Evolutionary conservation across 2,113 vertebrate genomes (phyloP).

Genomic region (Cephalopterus ornatus): DNA sequence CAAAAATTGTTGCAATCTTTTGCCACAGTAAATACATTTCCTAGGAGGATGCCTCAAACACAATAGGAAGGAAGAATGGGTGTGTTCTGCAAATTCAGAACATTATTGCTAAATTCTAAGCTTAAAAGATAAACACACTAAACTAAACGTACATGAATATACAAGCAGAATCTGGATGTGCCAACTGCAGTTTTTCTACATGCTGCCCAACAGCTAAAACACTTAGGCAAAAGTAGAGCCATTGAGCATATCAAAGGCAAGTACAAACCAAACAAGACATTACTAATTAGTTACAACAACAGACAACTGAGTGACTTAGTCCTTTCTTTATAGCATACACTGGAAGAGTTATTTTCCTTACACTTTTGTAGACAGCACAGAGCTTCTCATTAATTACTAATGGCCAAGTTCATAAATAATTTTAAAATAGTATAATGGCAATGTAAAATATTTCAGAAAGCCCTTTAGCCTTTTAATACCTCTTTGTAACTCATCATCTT

Average conservation of each 20-base stretch:
- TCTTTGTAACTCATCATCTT: neutral
- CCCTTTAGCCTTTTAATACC: neutral
- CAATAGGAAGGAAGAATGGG: neutral
- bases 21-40: neutral
- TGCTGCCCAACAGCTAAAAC: neutral
- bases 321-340: neutral
- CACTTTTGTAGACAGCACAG: neutral
- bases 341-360: neutral
- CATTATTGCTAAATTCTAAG: neutral
- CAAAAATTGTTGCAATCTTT: neutral
- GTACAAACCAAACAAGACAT: neutral
- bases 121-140: neutral
- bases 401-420: neutral
- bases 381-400: neutral
- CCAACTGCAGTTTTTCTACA: neutral
- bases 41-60: neutral
- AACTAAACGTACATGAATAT: neutral
- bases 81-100: neutral
- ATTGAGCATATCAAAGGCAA: neutral
- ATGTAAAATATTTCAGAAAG: neutral
- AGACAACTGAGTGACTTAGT: neutral
- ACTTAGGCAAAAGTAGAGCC: neutral
- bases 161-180: neutral
- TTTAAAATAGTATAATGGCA: neutral
- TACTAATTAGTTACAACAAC: neutral